A percentile compares a stretch with the other conserved stretches of the same genome.
These are phyloP conservation scores for Plectrocnemia conspersa DNA, from an alignment of 1,140 invertebrate genomes.

Conservation along the genomic window DNA sequence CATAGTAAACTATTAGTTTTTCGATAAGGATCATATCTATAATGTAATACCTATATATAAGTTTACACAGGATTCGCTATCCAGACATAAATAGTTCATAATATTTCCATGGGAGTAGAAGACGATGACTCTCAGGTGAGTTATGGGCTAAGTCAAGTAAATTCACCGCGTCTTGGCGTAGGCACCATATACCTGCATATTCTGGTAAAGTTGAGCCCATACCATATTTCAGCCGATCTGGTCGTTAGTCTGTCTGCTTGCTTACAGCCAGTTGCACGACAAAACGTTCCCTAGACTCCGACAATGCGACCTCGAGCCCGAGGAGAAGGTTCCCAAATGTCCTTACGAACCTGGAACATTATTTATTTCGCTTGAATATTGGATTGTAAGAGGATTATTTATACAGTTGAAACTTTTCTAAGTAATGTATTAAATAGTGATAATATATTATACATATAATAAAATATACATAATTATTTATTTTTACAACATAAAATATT, in stretches of 20 bases:
- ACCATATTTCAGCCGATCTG: slow-evolving; percentile 18
- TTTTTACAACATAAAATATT: no score
- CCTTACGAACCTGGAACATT: no score
- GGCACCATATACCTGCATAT: slow-evolving; percentile 7
- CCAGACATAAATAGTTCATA: slow-evolving; percentile 3
- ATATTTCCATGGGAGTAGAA: slow-evolving; percentile 14
- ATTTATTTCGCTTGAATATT: no score
- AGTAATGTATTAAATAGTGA: no score
- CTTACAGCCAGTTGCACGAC: slow-evolving; percentile 18
- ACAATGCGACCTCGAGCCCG: not conserved
- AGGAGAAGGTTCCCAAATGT: not conserved
- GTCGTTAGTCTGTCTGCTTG: slow-evolving; percentile 20
- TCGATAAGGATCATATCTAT: not conserved
- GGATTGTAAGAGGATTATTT: no score
- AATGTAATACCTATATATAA: not conserved
- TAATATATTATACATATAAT: no score
- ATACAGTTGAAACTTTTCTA: no score
- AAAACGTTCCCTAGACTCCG: slow-evolving; percentile 17
- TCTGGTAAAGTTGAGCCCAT: slow-evolving; percentile 3
- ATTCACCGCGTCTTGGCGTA: not conserved
- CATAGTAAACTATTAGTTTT: not conserved
- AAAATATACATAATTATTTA: no score
- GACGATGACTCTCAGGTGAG: slow-evolving; percentile 7
- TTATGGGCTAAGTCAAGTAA: slow-evolving; percentile 11
- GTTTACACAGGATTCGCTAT: not conserved